phyloP scores from a whole-genome alignment of 2,888 invertebrate genomes.

The Ichneumon xanthorius region DNA sequence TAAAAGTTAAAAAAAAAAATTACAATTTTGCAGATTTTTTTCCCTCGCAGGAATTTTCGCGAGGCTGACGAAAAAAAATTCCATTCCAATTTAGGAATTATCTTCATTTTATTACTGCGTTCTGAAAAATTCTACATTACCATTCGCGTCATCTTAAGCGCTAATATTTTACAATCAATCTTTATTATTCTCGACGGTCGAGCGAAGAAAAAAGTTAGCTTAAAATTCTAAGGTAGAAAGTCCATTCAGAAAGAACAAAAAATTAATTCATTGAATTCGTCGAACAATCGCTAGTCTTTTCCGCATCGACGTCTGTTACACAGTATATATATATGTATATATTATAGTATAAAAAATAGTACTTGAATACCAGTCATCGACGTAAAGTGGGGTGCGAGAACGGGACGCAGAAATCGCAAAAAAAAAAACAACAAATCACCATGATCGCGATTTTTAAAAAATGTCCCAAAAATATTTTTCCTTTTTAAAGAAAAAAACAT shows the following conservation, averaged over 20 bases:
- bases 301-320: neutral
- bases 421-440: neutral
- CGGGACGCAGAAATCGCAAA: neutral
- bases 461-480: neutral
- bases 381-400: neutral
- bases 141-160: neutral
- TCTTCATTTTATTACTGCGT: slow-evolving; percentile 31
- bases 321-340: slow-evolving; percentile 13
- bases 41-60: neutral
- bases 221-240: neutral
- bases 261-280: neutral
- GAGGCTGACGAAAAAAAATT: neutral
- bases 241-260: neutral
- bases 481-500: too few relatives aligned
- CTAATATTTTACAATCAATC: slow-evolving; percentile 33
- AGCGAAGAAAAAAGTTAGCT: neutral
- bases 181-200: neutral
- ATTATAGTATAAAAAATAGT: slow-evolving; percentile 19
- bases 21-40: slow-evolving; percentile 11
- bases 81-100: too few relatives aligned
- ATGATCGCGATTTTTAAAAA: too few relatives aligned
- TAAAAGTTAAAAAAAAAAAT: slow-evolving; percentile 56
- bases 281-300: neutral
- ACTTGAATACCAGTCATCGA: slow-evolving; percentile 1
- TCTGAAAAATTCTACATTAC: slow-evolving; percentile 40